Base-by-base conservation (phyloP, 2,113 vertebrate genomes). In the Podarcis muralis region DNA sequence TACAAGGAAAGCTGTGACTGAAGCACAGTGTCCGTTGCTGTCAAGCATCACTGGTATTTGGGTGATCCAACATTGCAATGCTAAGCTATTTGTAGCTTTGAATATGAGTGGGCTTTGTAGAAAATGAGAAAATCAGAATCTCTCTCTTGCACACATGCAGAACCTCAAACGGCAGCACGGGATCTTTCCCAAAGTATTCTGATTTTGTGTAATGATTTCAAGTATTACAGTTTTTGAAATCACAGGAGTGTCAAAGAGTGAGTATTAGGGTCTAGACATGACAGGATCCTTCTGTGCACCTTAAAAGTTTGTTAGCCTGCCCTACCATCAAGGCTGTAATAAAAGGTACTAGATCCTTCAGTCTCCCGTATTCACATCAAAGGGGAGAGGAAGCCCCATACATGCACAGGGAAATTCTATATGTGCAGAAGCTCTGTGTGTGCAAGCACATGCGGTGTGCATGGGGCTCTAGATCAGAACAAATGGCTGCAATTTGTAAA, bases 401-500 rank as follows among this genome's bases (percentile, higher is more conserved):
- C 16, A 40, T 43, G 15, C 25, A 30, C 27, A 7, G 53, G 25
- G 48, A 57, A 59, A 4, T 57, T 32, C n/a, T 9, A 75, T 4
- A 37, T 25, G 23, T 35, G n/a, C 22, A 85, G 15, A 71, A 62
- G 53, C 23, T 85, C 35, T 23, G 23, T 43, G 15, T 16, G 16
- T 27, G 25, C 11, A 32, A 37, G 57, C 79, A 81, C 23, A 35
- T 3, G 32, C 6, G 23, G 74, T 71, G 68, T 12, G 1, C 13
- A 12, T 65, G 32, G 62, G n/a, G 9, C 20, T 84, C 8, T 68
- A 30, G 66, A 53, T 71, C 43, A 84, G 16, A 8, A n/a, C 32
- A 37, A 11, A 27, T 20, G 2, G 37, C 40, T 27, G 15, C 40
- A 91, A 92, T 88, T 92, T 53, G 69, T 93, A 92, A 95, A 92